A percentile compares a stretch with the other conserved stretches of the same genome.
Evolutionary conservation across 2,113 vertebrate species (phyloP).

Genomic region (Takifugu bimaculatus): DNA sequence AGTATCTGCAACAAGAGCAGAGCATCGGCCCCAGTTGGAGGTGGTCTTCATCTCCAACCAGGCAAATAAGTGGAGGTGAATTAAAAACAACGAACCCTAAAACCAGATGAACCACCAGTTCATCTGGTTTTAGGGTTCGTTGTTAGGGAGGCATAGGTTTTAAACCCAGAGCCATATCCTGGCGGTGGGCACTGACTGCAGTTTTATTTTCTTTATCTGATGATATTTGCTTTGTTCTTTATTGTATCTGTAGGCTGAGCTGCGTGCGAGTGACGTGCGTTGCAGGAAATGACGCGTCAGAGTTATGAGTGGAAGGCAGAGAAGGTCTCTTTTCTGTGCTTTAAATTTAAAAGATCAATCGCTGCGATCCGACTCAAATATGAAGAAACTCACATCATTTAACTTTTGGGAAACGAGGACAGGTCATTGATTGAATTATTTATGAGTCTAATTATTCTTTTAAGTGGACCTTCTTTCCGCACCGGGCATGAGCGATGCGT

Average conservation of each 20-base stretch:
- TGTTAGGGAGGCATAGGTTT: not conserved
- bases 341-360: conserved; percentile 66
- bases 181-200: too few relatives aligned
- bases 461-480: conserved; percentile 46
- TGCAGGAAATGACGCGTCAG: conserved; percentile 6
- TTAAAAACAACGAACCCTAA: too few relatives aligned
- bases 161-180: too few relatives aligned
- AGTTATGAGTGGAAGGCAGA: conserved; percentile 36
- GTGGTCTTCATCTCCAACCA: conserved; percentile 29
- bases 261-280: conserved; percentile 3
- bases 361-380: conserved; percentile 62
- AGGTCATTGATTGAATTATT: conserved; percentile 72
- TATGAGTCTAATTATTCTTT: conserved; percentile 73
- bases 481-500: conserved; percentile 29
- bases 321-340: conserved; percentile 55
- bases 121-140: not conserved
- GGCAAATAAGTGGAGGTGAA: conserved; percentile 38
- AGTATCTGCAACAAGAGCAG: conserved; percentile 34
- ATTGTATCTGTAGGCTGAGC: not conserved
- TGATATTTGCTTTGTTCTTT: not conserved
- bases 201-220: too few relatives aligned
- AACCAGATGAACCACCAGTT: too few relatives aligned
- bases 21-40: conserved; percentile 37
- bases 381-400: conserved; percentile 68
- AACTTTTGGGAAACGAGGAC: conserved; percentile 67